Percentiles rank a stretch among this genome's conserved stretches.
These are phyloP conservation scores for Glandiceps talaboti DNA, from an alignment of 53 echinoderm and acorn worm species.

Conservation along the genomic window DNA sequence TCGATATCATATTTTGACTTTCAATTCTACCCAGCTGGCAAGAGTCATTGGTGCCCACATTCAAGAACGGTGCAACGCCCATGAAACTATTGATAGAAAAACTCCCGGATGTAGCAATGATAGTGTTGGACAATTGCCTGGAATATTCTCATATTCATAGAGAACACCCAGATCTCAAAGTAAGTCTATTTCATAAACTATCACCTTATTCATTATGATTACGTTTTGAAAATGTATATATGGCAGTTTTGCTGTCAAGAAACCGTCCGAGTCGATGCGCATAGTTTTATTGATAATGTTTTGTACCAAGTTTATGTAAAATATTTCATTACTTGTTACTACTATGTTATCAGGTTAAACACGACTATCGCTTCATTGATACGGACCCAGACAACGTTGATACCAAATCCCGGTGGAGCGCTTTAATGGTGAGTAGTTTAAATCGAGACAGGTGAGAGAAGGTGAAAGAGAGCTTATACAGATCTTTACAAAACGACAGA, in stretches of 20 bases:
- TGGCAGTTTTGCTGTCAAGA: no score
- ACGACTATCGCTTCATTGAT: constrained; percentile 49
- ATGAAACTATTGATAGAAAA: constrained; percentile 57
- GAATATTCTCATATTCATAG: constrained; percentile 27
- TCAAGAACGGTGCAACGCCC: constrained; percentile 29
- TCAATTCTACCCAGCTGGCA: constrained; percentile 66
- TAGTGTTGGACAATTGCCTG: constrained; percentile 52
- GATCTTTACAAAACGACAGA: no score
- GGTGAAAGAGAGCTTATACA: no score
- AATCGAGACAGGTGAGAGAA: no score
- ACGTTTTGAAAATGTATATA: no score
- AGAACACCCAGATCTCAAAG: constrained; percentile 24
- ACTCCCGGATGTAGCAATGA: constrained; percentile 43
- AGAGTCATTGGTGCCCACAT: constrained; percentile 35
- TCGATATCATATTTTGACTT: no score
- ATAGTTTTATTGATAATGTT: no score
- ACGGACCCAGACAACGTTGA: constrained; percentile 52
- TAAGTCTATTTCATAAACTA: no score
- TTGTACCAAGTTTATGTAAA: no score
- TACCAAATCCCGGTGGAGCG: constrained; percentile 9
- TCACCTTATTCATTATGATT: no score
- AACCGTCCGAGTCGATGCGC: no score
- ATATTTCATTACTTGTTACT: no score
- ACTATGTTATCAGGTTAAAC: constrained; percentile 71
- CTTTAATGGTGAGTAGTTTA: constrained; percentile 23